Evolutionary conservation across 2,113 vertebrate genomes (phyloP).

Genomic region (Petrocephalus microphthalmus): DNA sequence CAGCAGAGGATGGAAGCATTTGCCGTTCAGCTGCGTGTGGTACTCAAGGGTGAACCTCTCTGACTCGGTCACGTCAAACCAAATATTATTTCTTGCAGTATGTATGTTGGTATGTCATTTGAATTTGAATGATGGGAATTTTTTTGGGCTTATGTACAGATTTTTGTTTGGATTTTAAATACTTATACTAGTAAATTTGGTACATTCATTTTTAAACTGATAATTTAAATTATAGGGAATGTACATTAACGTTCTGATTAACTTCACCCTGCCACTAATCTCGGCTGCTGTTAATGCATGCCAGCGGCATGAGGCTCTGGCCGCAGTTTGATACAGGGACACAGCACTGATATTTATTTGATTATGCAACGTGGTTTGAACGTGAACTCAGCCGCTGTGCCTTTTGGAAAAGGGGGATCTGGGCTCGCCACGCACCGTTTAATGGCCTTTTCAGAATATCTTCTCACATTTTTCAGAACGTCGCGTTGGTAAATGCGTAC

Average conservation of each 20-base stretch:
- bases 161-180: not conserved
- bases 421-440: slow-evolving; percentile 31
- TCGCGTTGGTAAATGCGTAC: not conserved
- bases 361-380: slow-evolving; percentile 52
- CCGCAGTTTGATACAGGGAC: slow-evolving; percentile 44
- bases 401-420: slow-evolving; percentile 43
- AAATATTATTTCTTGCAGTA: slow-evolving; percentile 1
- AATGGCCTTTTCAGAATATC: not conserved
- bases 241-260: slow-evolving; percentile 39
- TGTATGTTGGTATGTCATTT: not conserved
- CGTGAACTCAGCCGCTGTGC: slow-evolving; percentile 48
- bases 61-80: not conserved
- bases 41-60: not conserved
- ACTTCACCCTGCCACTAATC: slow-evolving; percentile 47
- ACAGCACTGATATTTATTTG: slow-evolving; percentile 61
- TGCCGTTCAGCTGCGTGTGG: not conserved
- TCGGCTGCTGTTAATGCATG: slow-evolving; percentile 48
- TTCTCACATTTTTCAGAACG: slow-evolving; percentile 35
- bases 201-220: slow-evolving; percentile 37
- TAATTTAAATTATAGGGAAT: slow-evolving; percentile 42
- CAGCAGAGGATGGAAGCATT: not conserved
- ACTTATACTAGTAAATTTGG: slow-evolving; percentile 6
- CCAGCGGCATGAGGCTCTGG: slow-evolving; percentile 33
- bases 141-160: not conserved
- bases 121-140: not conserved